Conservation (phyloP, 2,797 vertebrate species). For the Spinus olivaceus region DNA sequence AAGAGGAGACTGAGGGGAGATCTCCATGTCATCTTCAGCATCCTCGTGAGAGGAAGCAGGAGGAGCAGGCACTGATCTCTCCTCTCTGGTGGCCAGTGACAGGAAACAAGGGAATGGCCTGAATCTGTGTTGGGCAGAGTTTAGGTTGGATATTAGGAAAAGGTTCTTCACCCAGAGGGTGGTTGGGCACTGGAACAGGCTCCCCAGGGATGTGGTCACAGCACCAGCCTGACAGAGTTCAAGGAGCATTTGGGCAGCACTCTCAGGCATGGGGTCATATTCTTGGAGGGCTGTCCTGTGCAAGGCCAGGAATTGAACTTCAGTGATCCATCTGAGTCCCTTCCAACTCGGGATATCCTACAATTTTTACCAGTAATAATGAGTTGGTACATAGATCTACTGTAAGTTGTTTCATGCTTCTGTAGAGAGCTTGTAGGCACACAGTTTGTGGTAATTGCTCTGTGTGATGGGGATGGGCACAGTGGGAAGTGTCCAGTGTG, state of each 20-base stretch:
- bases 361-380: not conserved
- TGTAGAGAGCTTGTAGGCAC: not conserved
- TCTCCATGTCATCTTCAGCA: rapidly evolving
- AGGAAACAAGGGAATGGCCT: rapidly evolving
- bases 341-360: not conserved
- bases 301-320: not conserved
- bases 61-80: too few species aligned
- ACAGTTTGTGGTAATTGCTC: not conserved
- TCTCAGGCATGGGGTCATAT: rapidly evolving
- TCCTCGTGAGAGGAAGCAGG: not conserved
- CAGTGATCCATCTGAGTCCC: too few species aligned
- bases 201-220: not conserved
- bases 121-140: too few species aligned
- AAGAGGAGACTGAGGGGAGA: too few species aligned
- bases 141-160: not conserved
- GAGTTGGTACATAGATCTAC: not conserved
- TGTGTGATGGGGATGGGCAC: not conserved
- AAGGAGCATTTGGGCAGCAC: rapidly evolving
- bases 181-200: not conserved
- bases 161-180: not conserved
- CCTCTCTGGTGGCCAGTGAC: not conserved
- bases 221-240: not conserved
- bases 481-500: not conserved
- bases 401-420: not conserved
- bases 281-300: not conserved